Evolutionary conservation across 2,797 vertebrate genomes (phyloP).

Genomic region (Fistularia commersonii): DNA sequence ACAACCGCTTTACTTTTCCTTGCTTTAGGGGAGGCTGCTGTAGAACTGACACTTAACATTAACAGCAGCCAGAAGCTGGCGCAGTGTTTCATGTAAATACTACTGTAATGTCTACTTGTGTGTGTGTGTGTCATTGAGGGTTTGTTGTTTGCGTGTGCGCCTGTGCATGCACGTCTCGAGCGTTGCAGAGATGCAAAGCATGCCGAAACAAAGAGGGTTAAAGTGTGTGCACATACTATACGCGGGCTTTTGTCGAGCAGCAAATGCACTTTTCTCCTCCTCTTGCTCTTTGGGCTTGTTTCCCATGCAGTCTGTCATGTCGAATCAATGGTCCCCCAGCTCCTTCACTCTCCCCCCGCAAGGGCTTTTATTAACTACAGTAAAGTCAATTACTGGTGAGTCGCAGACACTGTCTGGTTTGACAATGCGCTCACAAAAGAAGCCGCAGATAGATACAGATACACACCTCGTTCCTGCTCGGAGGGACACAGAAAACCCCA

Average conservation of each 20-base stretch:
- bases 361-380: constrained; percentile 16
- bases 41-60: constrained; percentile 20
- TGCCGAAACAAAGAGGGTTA: constrained; percentile 42
- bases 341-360: no score
- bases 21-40: constrained; percentile 34
- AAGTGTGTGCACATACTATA: constrained; percentile 54
- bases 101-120: constrained; percentile 6
- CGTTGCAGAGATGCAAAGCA: constrained; percentile 33
- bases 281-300: constrained; percentile 26
- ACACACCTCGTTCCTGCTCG: no score
- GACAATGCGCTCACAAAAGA: no score
- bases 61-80: constrained; percentile 33
- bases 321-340: constrained; percentile 30
- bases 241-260: constrained; percentile 38
- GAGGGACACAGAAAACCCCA: no score
- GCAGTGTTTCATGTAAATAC: constrained; percentile 38
- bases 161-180: no score
- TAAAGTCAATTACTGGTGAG: constrained; percentile 10
- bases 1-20: constrained; percentile 32
- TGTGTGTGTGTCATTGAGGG: constrained; percentile 7
- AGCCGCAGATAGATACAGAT: no score
- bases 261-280: constrained; percentile 35
- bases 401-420: no score
- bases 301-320: constrained; percentile 17
- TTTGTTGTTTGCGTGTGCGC: no score